phyloP scores from a whole-genome alignment of 2,888 invertebrate genomes.

The Leptopilina syphax region DNA sequence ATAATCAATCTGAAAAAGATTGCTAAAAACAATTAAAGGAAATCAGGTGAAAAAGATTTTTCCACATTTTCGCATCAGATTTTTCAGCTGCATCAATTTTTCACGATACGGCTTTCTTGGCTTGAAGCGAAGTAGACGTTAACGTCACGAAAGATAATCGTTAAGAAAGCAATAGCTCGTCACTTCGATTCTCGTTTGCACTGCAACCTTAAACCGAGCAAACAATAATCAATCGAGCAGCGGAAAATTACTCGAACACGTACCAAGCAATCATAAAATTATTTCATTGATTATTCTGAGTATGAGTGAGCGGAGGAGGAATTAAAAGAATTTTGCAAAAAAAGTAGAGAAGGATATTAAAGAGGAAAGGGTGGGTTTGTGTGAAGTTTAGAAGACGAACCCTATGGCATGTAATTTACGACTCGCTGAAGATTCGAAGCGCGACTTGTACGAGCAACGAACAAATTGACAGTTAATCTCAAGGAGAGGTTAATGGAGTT shows the following conservation, averaged over 20 bases:
- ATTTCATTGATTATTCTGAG: conserved; percentile 15
- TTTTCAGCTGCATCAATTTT: conserved; percentile 12
- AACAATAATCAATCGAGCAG: conserved; percentile 4
- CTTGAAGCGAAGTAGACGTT: conserved; percentile 10
- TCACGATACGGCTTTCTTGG: background rate
- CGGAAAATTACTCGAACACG: conserved; percentile 6
- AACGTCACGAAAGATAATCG: background rate
- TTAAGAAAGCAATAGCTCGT: conserved; percentile 14
- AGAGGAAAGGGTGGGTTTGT: background rate
- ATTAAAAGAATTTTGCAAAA: background rate
- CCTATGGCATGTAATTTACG: conserved; percentile 24
- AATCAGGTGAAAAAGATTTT: background rate
- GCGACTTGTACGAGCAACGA: conserved; percentile 19
- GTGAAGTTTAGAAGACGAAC: conserved; percentile 12
- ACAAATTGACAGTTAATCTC: conserved; percentile 47
- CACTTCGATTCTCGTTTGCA: conserved; percentile 22
- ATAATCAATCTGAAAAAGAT: background rate
- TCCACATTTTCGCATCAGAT: background rate
- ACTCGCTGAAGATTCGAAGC: conserved; percentile 27
- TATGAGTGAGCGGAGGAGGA: background rate
- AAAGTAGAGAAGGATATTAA: background rate
- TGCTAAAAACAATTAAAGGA: background rate
- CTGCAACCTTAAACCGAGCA: background rate
- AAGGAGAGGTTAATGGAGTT: conserved; percentile 42
- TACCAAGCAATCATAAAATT: background rate